These are phyloP conservation scores for Odontomachus brunneus DNA, from an alignment of 1,140 invertebrate species.

Conservation along the genomic window DNA sequence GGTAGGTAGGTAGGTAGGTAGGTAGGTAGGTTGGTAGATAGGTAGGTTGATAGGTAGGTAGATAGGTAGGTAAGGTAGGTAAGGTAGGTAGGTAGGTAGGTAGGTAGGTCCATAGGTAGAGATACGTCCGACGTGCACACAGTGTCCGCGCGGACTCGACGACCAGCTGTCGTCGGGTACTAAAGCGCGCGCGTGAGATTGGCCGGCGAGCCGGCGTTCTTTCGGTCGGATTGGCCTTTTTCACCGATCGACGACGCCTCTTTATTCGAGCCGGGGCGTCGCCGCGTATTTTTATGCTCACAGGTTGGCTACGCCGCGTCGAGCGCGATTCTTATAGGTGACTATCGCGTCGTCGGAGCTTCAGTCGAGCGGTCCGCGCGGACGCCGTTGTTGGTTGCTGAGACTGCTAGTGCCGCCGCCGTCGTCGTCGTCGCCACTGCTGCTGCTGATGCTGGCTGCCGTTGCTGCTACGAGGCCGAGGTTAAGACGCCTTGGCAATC, in stretches of 20 bases:
- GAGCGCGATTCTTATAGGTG: conserved; percentile 74
- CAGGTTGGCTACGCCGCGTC: conserved; percentile 72
- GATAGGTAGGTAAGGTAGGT: too few species aligned
- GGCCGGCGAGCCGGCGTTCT: conserved; percentile 61
- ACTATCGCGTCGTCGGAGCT: neutral
- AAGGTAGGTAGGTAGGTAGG: too few species aligned
- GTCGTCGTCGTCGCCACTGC: neutral
- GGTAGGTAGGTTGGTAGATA: too few species aligned
- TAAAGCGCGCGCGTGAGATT: conserved; percentile 63
- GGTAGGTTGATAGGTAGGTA: too few species aligned
- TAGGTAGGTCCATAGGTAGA: too few species aligned
- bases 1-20: too few species aligned
- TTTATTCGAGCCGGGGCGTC: conserved; percentile 80
- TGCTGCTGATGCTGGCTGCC: neutral
- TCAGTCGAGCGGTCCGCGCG: conserved; percentile 66
- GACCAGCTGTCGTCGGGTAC: conserved; percentile 53
- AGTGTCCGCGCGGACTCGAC: conserved; percentile 82
- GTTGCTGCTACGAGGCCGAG: conserved; percentile 74
- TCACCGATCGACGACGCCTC: conserved; percentile 76
- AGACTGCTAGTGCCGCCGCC: neutral
- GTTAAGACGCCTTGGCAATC: conserved; percentile 85
- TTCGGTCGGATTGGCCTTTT: conserved; percentile 78
- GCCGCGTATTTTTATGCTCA: conserved; percentile 69
- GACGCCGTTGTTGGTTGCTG: conserved; percentile 37
- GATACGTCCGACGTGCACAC: too few species aligned